These are phyloP conservation scores for Tor tambroides DNA, from an alignment of 2,113 vertebrate species.

Conservation along the genomic window DNA sequence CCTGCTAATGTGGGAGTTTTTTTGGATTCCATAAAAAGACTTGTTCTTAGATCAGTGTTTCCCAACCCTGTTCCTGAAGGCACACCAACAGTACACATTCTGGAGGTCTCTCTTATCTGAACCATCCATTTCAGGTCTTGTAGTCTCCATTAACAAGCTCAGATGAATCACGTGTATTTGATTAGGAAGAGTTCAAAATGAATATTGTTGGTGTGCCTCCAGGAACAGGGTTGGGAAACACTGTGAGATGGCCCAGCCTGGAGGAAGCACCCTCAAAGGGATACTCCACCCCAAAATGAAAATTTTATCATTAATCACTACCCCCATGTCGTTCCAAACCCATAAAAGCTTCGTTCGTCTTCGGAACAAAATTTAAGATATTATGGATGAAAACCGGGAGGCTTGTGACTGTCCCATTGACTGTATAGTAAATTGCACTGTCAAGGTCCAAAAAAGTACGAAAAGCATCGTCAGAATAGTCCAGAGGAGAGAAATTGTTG, in stretches of 20 bases:
- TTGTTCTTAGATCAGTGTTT: neutral
- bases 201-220: neutral
- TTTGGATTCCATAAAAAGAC: neutral
- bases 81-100: neutral
- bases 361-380: no score
- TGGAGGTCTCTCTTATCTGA: neutral
- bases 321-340: no score
- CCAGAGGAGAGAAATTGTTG: no score
- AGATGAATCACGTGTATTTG: neutral
- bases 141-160: neutral
- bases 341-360: no score
- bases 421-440: no score
- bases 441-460: no score
- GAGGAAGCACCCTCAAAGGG: neutral
- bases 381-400: no score
- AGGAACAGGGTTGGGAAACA: neutral
- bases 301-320: no score
- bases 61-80: neutral
- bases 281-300: no score
- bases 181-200: neutral
- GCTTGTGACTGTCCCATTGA: no score
- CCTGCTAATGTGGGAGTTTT: neutral
- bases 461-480: no score
- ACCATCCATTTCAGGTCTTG: neutral
- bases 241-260: neutral